Conservation (phyloP, 2,113 vertebrate species). For the Pristiophorus japonicus region DNA sequence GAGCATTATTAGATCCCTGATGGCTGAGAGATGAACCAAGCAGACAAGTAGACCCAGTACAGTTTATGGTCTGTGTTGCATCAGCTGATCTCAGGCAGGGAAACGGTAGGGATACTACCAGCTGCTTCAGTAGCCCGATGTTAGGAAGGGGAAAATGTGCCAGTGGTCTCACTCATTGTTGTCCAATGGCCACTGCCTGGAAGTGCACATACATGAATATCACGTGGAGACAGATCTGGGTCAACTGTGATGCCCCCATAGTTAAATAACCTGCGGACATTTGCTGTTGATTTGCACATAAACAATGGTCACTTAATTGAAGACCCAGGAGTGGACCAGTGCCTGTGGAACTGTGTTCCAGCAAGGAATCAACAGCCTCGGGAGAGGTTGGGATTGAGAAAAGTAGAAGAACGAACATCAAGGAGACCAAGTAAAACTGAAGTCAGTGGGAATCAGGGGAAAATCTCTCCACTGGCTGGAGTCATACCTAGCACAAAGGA, state of each 20-base stretch:
- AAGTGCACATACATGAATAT: not conserved
- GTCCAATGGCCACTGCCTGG: not conserved
- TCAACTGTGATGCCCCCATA: not conserved
- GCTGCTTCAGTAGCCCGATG: not conserved
- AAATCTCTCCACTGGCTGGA: too few species aligned
- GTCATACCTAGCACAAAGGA: too few species aligned
- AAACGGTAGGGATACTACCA: not conserved
- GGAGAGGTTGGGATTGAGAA: not conserved
- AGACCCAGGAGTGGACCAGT: not conserved
- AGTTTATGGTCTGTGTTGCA: not conserved
- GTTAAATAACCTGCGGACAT: not conserved
- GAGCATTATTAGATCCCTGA: not conserved
- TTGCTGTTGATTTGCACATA: not conserved
- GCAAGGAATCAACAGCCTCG: not conserved
- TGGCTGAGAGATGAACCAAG: not conserved
- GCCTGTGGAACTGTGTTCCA: not conserved
- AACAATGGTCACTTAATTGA: too few species aligned
- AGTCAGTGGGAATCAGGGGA: too few species aligned
- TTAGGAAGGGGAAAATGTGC: not conserved
- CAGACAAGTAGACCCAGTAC: not conserved
- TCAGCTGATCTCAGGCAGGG: not conserved
- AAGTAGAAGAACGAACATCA: not conserved
- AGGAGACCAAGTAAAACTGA: too few species aligned
- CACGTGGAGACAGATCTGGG: not conserved
- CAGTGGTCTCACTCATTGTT: not conserved